Evolutionary conservation across 2,113 vertebrate genomes (phyloP), one percentile per base, ranked within the genome.

Genomic region (Hucho hucho): DNA sequence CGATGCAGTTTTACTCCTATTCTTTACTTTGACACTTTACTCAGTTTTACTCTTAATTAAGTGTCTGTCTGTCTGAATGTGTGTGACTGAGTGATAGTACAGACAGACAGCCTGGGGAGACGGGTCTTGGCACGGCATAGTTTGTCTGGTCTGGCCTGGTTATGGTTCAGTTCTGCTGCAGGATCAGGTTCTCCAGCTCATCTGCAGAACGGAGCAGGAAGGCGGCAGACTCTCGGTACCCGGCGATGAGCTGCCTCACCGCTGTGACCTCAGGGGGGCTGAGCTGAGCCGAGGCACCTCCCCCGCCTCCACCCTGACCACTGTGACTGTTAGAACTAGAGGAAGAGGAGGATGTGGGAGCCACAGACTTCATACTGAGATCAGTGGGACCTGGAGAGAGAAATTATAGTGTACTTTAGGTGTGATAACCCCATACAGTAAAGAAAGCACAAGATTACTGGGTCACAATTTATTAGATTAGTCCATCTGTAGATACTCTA

Each of bases 161-260:
- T 53, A 83, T 13, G 47, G 79, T 82, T 98, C 95, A 99, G 96
- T 99, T 99, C 95, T 99, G 98, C 92, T 98, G 97, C 90, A 99
- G 94, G 93, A 99, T 99, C 84, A 99, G 97, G 93, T 97, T 98
- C 92, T 99, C 98, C 84, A 99, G 96, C 94, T 99, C 98, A 58
- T 99, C 98, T 66, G 97, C 98, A 3, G 98, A 99, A 86, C 98
- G 97, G 68, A 99, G 86, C 87, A 99, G 91, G 93, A 99, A 99
- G 9, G 98, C 98, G 0, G 98, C 98, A 0, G 97, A 99, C 93
- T 99, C 98, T 76, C 98, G 93, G 81, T 99, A 99, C 22, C 98
- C 97, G 0, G 97, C 97, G 68, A 99, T 98, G 0, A 99, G 96
- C 92, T 99, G 98, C 86, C 95, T 92, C 89, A 99, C 98, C 0